A percentile compares a stretch with the other conserved stretches of the same genome.
phyloP scores from a whole-genome alignment of 2,888 invertebrate genomes.

The Brenthis hecate region DNA sequence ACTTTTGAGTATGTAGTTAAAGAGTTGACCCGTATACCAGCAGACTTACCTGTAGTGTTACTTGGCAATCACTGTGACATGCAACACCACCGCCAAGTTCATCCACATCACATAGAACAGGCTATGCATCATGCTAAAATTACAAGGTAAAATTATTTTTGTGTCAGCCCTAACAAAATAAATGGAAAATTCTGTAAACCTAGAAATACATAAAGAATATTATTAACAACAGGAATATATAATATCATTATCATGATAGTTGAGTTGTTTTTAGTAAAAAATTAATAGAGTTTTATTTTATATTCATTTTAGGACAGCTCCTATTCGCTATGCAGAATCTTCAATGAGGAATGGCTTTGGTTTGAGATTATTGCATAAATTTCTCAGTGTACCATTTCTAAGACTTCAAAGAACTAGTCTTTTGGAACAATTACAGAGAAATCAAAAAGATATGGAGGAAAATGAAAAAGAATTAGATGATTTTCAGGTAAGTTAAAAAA shows the following conservation, averaged over 20 bases:
- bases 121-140: slow-evolving; percentile 69
- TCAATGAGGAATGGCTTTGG: slow-evolving; percentile 99
- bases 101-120: slow-evolving; percentile 74
- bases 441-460: slow-evolving; percentile 90
- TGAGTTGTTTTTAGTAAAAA: not conserved
- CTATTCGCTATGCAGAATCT: slow-evolving; percentile 93
- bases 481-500: slow-evolving; percentile 79
- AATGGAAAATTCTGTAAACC: too few species aligned
- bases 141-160: slow-evolving; percentile 55
- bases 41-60: slow-evolving; percentile 91
- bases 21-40: slow-evolving; percentile 91
- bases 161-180: too few species aligned
- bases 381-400: slow-evolving; percentile 96
- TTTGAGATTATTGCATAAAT: slow-evolving; percentile 94
- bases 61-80: slow-evolving; percentile 98
- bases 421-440: slow-evolving; percentile 91
- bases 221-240: too few species aligned
- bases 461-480: slow-evolving; percentile 89
- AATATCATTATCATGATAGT: not conserved
- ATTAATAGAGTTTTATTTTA: not conserved
- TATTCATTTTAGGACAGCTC: slow-evolving; percentile 73
- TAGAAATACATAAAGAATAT: too few species aligned
- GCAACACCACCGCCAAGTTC: slow-evolving; percentile 96
- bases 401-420: slow-evolving; percentile 93
- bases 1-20: slow-evolving; percentile 97